Evolutionary conservation across 2,797 vertebrate genomes (phyloP).

Genomic region (Petrocephalus sullivani): DNA sequence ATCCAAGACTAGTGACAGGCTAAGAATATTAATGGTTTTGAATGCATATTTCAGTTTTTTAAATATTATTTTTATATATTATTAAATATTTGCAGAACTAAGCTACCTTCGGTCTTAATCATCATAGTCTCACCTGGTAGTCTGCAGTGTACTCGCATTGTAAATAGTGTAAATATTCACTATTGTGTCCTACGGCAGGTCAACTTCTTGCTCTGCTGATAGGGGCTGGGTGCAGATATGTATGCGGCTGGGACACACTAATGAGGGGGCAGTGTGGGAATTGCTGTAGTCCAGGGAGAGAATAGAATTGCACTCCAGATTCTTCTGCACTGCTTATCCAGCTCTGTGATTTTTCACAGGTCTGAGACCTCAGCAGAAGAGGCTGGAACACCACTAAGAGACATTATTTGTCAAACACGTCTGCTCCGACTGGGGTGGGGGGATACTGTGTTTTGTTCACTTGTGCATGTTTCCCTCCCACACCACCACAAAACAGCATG

Average conservation of each 20-base stretch:
- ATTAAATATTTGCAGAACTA: neutral
- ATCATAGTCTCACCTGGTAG: neutral
- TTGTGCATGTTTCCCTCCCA: neutral
- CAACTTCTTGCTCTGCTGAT: neutral
- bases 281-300: neutral
- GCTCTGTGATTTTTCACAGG: conserved; percentile 21
- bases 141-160: neutral
- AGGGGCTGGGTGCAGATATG: neutral
- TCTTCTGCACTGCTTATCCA: neutral
- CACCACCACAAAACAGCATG: neutral
- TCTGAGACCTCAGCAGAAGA: neutral
- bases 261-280: neutral
- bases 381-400: neutral
- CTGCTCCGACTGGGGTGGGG: neutral
- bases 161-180: neutral
- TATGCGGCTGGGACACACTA: neutral
- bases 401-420: neutral
- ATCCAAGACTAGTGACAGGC: neutral
- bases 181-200: neutral
- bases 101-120: neutral
- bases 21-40: neutral
- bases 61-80: neutral
- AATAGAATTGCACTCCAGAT: neutral
- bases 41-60: neutral
- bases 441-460: neutral